phyloP scores from a whole-genome alignment of 1,140 invertebrate genomes.

The Drosophila miranda region DNA sequence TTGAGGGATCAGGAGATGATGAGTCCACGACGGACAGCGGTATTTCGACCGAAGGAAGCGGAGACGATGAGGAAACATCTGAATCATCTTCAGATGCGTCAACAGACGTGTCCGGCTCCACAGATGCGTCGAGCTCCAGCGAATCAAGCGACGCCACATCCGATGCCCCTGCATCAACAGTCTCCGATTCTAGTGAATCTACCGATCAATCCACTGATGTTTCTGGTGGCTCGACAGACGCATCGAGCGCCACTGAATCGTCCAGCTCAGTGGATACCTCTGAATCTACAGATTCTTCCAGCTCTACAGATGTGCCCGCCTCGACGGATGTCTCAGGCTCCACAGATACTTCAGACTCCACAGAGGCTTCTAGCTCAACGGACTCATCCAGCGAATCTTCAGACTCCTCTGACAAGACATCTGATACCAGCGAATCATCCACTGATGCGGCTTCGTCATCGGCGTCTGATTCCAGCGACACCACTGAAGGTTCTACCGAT shows the following conservation, averaged over 20 bases:
- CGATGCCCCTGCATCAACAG: conserved; percentile 11
- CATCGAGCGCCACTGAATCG: conserved; percentile 14
- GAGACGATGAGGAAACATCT: conserved; percentile 54
- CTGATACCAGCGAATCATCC: conserved; percentile 19
- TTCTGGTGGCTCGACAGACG: conserved; percentile 50
- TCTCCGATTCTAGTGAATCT: conserved; percentile 18
- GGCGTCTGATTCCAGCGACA: conserved; percentile 17
- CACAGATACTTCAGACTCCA: conserved; percentile 30
- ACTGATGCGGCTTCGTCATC: conserved; percentile 24
- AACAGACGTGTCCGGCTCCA: conserved; percentile 36
- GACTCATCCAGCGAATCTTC: conserved; percentile 18
- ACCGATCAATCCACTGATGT: conserved; percentile 33
- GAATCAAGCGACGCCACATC: conserved; percentile 32
- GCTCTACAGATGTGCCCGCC: conserved; percentile 19
- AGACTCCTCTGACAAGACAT: conserved; percentile 50
- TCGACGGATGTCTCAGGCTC: conserved; percentile 21
- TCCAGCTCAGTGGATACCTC: conserved; percentile 19
- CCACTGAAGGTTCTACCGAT: conserved; percentile 12
- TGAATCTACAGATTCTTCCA: conserved; percentile 17
- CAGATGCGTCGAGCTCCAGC: conserved; percentile 19
- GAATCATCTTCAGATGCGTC: conserved; percentile 27
- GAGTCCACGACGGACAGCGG: conserved; percentile 62
- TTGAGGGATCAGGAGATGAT: conserved; percentile 72
- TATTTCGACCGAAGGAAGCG: conserved; percentile 70
- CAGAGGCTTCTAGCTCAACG: conserved; percentile 35